Evolutionary conservation across 1,140 invertebrate genomes (phyloP).

Genomic region (Cyphomyrmex costatus): DNA sequence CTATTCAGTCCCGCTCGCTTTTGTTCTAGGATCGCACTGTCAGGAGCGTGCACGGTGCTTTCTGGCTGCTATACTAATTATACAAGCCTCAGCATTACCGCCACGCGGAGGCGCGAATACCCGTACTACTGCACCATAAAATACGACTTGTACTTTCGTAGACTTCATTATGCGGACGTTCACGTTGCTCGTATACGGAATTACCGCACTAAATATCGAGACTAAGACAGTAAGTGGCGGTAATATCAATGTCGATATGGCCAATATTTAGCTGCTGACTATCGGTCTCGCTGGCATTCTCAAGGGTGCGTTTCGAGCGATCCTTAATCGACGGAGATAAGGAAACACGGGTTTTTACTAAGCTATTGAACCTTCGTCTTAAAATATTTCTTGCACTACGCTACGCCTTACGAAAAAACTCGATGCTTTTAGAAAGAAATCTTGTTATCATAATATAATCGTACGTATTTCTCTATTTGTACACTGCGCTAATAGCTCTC

Average conservation of each 20-base stretch:
- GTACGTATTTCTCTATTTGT: constrained; percentile 14
- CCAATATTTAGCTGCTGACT: neutral
- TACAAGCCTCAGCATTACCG: constrained; percentile 22
- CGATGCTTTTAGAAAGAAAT: neutral
- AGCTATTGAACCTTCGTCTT: neutral
- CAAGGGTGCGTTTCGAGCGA: neutral
- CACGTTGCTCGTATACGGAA: constrained; percentile 6
- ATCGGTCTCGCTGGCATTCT: neutral
- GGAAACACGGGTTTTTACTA: neutral
- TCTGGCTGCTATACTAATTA: constrained; percentile 36
- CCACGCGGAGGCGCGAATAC: constrained; percentile 34
- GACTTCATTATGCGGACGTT: constrained; percentile 27
- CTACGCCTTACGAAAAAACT: neutral
- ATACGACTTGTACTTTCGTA: constrained; percentile 37
- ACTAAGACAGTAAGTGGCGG: neutral
- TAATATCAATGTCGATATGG: constrained; percentile 42
- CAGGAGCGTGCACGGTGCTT: constrained; percentile 14
- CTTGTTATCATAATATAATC: neutral
- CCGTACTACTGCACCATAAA: constrained; percentile 44
- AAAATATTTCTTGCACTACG: neutral
- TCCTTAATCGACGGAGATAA: neutral
- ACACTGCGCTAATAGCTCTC: constrained; percentile 21
- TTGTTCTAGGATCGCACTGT: constrained; percentile 55
- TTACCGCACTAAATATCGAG: constrained; percentile 10
- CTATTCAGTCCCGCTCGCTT: constrained; percentile 43